Percentiles rank a stretch among this genome's conserved stretches.
phyloP scores from a whole-genome alignment of 2,888 invertebrate species.

The Nomada lathburiana region DNA sequence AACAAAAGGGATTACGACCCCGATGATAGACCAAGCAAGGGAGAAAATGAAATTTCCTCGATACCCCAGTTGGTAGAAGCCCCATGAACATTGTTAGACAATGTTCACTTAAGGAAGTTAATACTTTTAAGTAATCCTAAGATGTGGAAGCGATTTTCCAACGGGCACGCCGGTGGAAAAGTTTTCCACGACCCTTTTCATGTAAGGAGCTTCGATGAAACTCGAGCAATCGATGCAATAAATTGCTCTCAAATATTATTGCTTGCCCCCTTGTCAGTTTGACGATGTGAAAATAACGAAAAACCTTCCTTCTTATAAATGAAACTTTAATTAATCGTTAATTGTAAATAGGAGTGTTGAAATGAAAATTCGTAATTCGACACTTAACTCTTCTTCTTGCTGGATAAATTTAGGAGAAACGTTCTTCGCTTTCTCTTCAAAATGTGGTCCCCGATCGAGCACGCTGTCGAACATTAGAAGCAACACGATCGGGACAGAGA shows the following conservation, averaged over 20 bases:
- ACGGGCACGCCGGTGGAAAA: not conserved
- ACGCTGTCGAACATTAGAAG: conserved; percentile 45
- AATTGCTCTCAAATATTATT: not conserved
- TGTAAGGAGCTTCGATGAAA: not conserved
- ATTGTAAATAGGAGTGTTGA: too few species aligned
- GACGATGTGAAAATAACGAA: too few species aligned
- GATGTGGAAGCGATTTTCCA: not conserved
- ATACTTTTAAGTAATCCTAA: conserved; percentile 8
- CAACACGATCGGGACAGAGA: conserved; percentile 34
- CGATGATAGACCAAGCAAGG: conserved; percentile 9
- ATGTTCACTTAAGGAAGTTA: not conserved
- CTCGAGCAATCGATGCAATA: not conserved
- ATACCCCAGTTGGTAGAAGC: not conserved
- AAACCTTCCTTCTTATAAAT: too few species aligned
- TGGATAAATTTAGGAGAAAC: too few species aligned
- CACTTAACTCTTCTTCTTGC: too few species aligned
- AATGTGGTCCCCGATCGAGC: conserved; percentile 43
- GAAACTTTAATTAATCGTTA: too few species aligned
- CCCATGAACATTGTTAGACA: not conserved
- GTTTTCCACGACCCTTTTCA: not conserved
- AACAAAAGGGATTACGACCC: conserved; percentile 19
- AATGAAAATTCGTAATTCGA: too few species aligned
- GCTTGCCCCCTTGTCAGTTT: too few species aligned
- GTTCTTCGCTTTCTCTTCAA: not conserved
- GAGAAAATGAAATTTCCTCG: conserved; percentile 14